Evolutionary conservation across 2,888 invertebrate species (phyloP).

Genomic region (Zaprionus bogoriensis): DNA sequence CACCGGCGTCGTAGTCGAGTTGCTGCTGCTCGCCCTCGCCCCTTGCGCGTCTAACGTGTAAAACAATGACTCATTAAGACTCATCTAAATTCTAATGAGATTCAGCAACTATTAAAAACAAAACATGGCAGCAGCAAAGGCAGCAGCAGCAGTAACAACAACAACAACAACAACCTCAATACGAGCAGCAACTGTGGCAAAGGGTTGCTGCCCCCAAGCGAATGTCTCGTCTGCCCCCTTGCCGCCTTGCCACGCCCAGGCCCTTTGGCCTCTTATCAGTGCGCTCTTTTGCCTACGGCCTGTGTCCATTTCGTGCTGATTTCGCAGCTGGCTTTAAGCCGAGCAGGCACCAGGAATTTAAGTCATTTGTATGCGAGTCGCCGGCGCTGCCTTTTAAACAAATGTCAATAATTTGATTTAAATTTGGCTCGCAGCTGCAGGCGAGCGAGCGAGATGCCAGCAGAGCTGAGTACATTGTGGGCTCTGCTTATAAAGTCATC

Average conservation of each 20-base stretch:
- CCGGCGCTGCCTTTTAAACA: constrained; percentile 65
- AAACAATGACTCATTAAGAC: constrained; percentile 83
- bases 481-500: constrained; percentile 65
- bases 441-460: background rate
- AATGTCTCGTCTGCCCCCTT: constrained; percentile 17
- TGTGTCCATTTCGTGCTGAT: constrained; percentile 70
- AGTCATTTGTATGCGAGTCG: constrained; percentile 72
- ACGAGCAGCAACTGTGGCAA: constrained; percentile 53
- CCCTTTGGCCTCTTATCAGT: constrained; percentile 55
- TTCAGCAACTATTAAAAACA: constrained; percentile 82
- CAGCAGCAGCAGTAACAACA: constrained; percentile 33
- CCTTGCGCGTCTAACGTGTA: constrained; percentile 73
- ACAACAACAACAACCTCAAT: constrained; percentile 21
- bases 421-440: constrained; percentile 54
- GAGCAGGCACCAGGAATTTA: constrained; percentile 42
- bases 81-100: constrained; percentile 83
- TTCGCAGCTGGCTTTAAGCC: constrained; percentile 55
- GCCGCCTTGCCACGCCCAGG: background rate
- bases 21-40: constrained; percentile 15
- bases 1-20: constrained; percentile 6
- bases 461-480: constrained; percentile 19
- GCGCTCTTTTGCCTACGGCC: constrained; percentile 40
- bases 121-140: constrained; percentile 58
- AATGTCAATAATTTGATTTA: constrained; percentile 78
- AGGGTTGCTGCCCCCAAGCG: constrained; percentile 63